Conservation (phyloP, 1,140 invertebrate species). For the Drosophila aff. region DNA sequence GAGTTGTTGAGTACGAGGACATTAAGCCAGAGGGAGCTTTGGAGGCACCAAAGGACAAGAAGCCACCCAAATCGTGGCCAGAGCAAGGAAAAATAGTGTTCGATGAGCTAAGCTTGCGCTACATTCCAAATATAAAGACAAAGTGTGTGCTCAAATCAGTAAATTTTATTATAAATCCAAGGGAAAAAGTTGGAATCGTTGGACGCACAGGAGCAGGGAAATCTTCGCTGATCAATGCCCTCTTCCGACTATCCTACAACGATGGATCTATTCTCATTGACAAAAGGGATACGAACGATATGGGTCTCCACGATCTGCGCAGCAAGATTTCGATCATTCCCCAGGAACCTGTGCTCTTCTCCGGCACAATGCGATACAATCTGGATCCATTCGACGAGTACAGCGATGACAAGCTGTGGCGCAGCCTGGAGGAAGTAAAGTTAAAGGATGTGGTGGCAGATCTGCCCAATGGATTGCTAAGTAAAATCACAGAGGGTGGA, state of each 20-base stretch:
- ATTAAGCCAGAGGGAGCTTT: conserved; percentile 89
- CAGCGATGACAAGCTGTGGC: conserved; percentile 92
- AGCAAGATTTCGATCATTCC: conserved; percentile 95
- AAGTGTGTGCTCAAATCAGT: conserved; percentile 88
- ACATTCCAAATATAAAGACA: conserved; percentile 87
- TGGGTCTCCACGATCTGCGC: conserved; percentile 90
- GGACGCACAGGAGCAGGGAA: conserved; percentile 95
- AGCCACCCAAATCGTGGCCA: conserved; percentile 90
- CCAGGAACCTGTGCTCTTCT: conserved; percentile 91
- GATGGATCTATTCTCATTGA: conserved; percentile 91
- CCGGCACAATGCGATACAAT: conserved; percentile 92
- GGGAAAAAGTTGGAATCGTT: conserved; percentile 91
- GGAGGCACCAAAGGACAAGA: conserved; percentile 87
- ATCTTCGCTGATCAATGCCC: background rate
- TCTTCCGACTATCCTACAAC: conserved; percentile 67
- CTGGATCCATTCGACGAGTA: conserved; percentile 94
- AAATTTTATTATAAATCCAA: conserved; percentile 47
- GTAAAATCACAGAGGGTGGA: conserved; percentile 91
- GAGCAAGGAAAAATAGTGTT: conserved; percentile 89
- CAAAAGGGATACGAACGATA: conserved; percentile 87
- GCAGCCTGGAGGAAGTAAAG: conserved; percentile 90
- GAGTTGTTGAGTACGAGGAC: conserved; percentile 90
- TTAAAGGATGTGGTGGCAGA: conserved; percentile 89
- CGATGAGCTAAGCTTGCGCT: conserved; percentile 88
- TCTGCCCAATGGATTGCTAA: conserved; percentile 88